Percentiles rank a stretch among this genome's conserved stretches.
Evolutionary conservation across 2,113 vertebrate genomes (phyloP).

Genomic region (Phalacrocorax aristotelis): DNA sequence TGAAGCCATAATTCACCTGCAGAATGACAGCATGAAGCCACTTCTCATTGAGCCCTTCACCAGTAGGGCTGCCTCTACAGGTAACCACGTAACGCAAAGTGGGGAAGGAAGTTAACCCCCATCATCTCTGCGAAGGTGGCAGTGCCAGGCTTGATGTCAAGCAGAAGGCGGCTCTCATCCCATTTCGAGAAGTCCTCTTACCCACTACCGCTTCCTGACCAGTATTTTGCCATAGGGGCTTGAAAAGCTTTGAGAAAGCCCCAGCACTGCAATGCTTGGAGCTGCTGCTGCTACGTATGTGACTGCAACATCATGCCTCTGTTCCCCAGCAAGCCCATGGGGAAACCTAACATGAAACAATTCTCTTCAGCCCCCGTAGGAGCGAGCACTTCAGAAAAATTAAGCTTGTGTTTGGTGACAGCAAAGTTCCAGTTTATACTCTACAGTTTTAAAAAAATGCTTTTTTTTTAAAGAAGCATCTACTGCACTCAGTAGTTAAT

Average conservation of each 20-base stretch:
- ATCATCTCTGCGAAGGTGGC: rapidly evolving
- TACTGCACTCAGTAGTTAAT: neutral
- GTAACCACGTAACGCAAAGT: rapidly evolving
- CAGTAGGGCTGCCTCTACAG: neutral
- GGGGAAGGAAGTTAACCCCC: neutral
- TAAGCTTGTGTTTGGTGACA: neutral
- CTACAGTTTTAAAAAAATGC: neutral
- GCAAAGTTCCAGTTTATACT: neutral
- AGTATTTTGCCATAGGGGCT: neutral
- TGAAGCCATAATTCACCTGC: neutral
- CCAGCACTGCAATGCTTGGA: no score
- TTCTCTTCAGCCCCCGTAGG: neutral
- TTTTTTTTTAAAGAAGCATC: neutral
- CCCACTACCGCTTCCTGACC: neutral
- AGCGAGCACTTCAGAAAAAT: neutral
- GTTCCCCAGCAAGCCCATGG: neutral
- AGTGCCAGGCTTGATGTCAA: neutral
- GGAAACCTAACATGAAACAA: rapidly evolving
- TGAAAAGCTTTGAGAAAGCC: neutral
- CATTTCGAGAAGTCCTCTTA: neutral
- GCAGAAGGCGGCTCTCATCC: rapidly evolving
- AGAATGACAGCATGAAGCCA: neutral
- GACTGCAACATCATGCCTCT: neutral
- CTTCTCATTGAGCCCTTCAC: neutral
- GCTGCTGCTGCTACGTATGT: rapidly evolving